A percentile compares a stretch with the other conserved stretches of the same genome.
Evolutionary conservation across 1,140 invertebrate species (phyloP).

Genomic region (Orchestia grillus): DNA sequence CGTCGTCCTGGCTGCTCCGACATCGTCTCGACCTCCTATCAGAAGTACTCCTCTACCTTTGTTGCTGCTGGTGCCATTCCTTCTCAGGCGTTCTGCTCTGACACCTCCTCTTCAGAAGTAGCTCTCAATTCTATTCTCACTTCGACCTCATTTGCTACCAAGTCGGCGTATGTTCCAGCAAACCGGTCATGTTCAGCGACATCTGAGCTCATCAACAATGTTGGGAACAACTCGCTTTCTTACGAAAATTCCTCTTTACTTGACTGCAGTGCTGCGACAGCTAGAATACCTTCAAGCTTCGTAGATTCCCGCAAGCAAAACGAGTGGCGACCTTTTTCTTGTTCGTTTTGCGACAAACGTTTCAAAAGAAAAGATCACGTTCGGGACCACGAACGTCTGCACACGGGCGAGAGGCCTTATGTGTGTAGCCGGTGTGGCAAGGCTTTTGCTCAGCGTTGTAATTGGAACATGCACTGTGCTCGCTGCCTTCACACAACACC

Average conservation of each 20-base stretch:
- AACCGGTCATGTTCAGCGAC: background rate
- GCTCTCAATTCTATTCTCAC: constrained; percentile 9
- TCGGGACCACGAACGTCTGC: constrained; percentile 68
- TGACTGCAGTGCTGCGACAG: background rate
- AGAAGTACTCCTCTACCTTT: constrained; percentile 31
- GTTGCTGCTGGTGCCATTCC: background rate
- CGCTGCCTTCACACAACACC: constrained; percentile 57
- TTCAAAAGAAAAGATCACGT: constrained; percentile 79
- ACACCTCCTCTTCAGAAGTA: background rate
- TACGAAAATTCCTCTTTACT: background rate
- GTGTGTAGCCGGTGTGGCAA: constrained; percentile 76
- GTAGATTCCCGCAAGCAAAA: constrained; percentile 12
- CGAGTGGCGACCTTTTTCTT: constrained; percentile 66
- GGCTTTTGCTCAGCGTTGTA: constrained; percentile 69
- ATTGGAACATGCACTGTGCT: constrained; percentile 64
- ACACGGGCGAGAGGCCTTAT: constrained; percentile 74
- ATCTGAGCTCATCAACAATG: background rate
- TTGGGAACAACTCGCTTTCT: background rate
- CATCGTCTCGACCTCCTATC: constrained; percentile 20
- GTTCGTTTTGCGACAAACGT: constrained; percentile 72
- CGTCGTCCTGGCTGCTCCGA: constrained; percentile 1
- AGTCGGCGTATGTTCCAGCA: background rate
- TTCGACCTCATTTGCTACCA: background rate
- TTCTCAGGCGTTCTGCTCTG: background rate
- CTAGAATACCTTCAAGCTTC: background rate